phyloP scores from a whole-genome alignment of 2,797 vertebrate genomes.

The Acrossocheilus wenchowensis region DNA sequence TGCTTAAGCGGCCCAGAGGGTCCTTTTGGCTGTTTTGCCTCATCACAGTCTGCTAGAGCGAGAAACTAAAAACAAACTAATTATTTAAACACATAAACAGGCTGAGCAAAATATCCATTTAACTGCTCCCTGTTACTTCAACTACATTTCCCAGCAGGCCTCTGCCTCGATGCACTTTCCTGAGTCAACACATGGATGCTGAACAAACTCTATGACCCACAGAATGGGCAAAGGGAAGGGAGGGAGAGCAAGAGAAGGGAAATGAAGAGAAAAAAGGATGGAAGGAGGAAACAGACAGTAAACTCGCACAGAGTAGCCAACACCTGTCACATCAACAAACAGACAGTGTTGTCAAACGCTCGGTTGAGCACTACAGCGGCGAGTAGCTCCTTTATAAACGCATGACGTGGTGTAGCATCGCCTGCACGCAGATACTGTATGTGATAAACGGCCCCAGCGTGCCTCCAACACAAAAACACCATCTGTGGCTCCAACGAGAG shows the following conservation, averaged over 20 bases:
- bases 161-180: conserved; percentile 2
- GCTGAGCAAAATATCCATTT: not conserved
- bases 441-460: conserved; percentile 60
- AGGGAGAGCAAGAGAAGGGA: not conserved
- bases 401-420: conserved; percentile 41
- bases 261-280: not conserved
- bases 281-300: conserved; percentile 11
- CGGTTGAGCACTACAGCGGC: conserved; percentile 36
- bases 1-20: conserved; percentile 11
- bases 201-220: conserved; percentile 28
- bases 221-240: not conserved
- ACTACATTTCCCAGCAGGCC: conserved; percentile 38
- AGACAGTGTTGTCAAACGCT: conserved; percentile 59
- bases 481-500: conserved; percentile 53
- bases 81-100: conserved; percentile 22
- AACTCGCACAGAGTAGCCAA: conserved; percentile 31
- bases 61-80: conserved; percentile 26
- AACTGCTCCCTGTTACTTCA: conserved; percentile 6
- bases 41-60: conserved; percentile 18
- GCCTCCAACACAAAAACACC: conserved; percentile 58
- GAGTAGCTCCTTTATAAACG: conserved; percentile 50
- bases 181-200: not conserved
- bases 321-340: conserved; percentile 48
- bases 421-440: conserved; percentile 50
- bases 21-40: conserved; percentile 20